Base-by-base conservation (phyloP, 1,140 invertebrate genomes). In the Temnothorax longispinosus region DNA sequence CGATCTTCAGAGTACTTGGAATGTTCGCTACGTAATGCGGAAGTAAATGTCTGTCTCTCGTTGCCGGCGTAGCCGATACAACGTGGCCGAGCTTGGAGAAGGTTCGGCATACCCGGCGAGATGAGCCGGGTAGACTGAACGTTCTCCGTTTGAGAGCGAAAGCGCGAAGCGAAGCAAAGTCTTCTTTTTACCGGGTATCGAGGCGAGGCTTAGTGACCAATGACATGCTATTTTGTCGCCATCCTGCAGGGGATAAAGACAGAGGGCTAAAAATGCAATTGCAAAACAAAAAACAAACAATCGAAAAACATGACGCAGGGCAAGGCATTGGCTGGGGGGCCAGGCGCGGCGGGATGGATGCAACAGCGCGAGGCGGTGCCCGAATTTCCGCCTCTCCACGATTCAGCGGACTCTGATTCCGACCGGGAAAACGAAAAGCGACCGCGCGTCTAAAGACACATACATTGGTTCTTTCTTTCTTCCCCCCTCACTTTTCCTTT, bases 391-490 rank as follows among this genome's bases (percentile, higher is more conserved):
- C 92, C 94, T 52, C 93, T 95, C 90, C 94, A 95, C 91, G 93
- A 95, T 93, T 95, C 95, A 93, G 93, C 94, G 85, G 95, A 95
- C 91, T 95, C 95, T 90, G 95, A 95, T 94, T 95, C 95, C 86
- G 95, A 95, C 93, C 94, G 94, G 85, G 95, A 95, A 90, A 94
- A 92, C 86, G 94, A 95, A 92, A 94, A 93, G 92, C 94, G 95
- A 90, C 94, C 94, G 91, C 94, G 94, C 86, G 92, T 95, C 90
- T 95, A 95, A 67, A 94, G 89, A 89, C 72, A 15, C 15, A 21
- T 21, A 35, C 13, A 4, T 35, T 65, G 32, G 27, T 52, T 41
- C 32, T 69, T 38, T 60, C 38, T 56, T 32, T 44, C 13, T 47
- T 80, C 56, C 65, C 41, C 27, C 54, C 3, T 18, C 50, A 38